phyloP scores from a whole-genome alignment of 2,888 invertebrate species.

The Napeogenes sylphis region DNA sequence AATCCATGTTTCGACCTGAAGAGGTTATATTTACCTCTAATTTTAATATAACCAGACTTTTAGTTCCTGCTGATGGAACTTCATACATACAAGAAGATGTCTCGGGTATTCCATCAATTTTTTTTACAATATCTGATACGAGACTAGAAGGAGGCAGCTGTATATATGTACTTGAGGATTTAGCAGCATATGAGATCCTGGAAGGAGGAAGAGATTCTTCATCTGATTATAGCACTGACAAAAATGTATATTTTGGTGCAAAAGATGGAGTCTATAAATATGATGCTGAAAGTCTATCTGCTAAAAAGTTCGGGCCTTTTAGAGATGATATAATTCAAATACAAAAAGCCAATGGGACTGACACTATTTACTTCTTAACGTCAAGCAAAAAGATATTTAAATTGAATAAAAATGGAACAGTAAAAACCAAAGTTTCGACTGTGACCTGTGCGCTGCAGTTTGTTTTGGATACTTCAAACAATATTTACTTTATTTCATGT shows the following conservation, averaged over 20 bases:
- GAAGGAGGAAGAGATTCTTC: slow-evolving; percentile 61
- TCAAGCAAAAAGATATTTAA: slow-evolving; percentile 45
- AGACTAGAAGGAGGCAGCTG: slow-evolving; percentile 53
- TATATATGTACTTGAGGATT: slow-evolving; percentile 59
- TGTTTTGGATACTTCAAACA: slow-evolving; percentile 60
- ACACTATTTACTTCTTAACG: slow-evolving; percentile 49
- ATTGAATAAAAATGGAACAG: slow-evolving; percentile 49
- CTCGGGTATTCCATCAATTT: slow-evolving; percentile 54
- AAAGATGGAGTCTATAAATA: slow-evolving; percentile 56
- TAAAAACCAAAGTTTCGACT: slow-evolving; percentile 41
- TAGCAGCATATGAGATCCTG: slow-evolving; percentile 56
- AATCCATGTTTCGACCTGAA: slow-evolving; percentile 45
- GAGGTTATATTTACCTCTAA: slow-evolving; percentile 53
- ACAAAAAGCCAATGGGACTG: slow-evolving; percentile 56
- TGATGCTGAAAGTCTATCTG: slow-evolving; percentile 47
- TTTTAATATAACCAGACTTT: slow-evolving; percentile 51
- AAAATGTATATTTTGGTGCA: slow-evolving; percentile 50
- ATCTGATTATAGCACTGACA: slow-evolving; percentile 49
- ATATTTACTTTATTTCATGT: slow-evolving; percentile 56
- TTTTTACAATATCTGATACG: slow-evolving; percentile 53
- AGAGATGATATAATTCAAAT: slow-evolving; percentile 55
- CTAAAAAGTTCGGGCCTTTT: slow-evolving; percentile 53
- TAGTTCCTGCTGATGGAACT: slow-evolving; percentile 51
- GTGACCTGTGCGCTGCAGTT: slow-evolving; percentile 54
- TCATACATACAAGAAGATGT: slow-evolving; percentile 44